Percentiles rank a stretch among this genome's conserved stretches.
Conservation (phyloP, 2,113 vertebrate species). For the Geococcyx californianus region DNA sequence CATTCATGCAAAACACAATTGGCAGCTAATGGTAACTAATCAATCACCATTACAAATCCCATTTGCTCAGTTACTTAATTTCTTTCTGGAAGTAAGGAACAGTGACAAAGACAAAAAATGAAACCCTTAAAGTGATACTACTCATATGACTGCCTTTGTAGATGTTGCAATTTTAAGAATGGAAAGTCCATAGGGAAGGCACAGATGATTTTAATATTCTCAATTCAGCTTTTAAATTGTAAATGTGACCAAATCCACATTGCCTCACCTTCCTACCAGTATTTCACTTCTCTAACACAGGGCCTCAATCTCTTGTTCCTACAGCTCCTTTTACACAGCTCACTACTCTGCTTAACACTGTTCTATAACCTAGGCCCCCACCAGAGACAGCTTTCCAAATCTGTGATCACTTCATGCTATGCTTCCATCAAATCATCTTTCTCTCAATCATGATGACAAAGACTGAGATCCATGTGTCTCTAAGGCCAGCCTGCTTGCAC, state of each 20-base stretch:
- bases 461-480: background rate
- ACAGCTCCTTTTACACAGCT: background rate
- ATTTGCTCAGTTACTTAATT: background rate
- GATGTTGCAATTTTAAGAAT: background rate
- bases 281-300: background rate
- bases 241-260: background rate
- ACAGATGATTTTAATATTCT: background rate
- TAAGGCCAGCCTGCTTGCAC: background rate
- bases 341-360: background rate
- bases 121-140: background rate
- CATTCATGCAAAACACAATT: background rate
- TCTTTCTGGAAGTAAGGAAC: background rate
- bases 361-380: background rate
- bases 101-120: background rate
- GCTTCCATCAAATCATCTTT: background rate
- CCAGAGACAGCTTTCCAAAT: background rate
- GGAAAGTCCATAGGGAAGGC: background rate
- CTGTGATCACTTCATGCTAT: background rate
- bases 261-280: background rate
- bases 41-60: background rate
- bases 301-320: background rate
- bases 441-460: background rate
- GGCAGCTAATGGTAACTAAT: background rate
- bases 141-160: background rate
- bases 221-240: background rate